Conservation (phyloP, 2,113 vertebrate species). For the Mellivora capensis region DNA sequence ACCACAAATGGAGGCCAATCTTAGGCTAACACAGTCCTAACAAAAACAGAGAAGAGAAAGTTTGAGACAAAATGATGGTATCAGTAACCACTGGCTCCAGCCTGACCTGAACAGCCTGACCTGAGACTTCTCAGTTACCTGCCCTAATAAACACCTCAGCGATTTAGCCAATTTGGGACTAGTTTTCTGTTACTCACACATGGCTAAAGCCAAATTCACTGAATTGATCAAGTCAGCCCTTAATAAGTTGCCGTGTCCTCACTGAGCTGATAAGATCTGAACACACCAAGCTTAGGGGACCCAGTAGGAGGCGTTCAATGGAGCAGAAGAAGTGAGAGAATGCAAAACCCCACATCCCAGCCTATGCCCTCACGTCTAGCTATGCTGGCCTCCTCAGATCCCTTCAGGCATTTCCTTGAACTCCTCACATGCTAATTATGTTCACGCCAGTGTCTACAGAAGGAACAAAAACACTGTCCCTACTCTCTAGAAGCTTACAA, state of each 20-base stretch:
- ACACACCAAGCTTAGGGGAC: background rate
- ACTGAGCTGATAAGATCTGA: background rate
- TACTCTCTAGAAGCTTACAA: background rate
- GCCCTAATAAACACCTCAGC: background rate
- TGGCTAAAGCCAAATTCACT: conserved; percentile 22
- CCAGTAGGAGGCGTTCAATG: background rate
- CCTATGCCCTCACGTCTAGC: background rate
- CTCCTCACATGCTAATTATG: background rate
- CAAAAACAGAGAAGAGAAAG: background rate
- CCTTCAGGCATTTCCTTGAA: background rate
- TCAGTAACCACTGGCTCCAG: background rate
- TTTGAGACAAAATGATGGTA: background rate
- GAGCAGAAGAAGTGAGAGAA: background rate
- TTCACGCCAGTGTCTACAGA: background rate
- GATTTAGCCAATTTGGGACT: background rate
- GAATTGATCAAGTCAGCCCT: background rate
- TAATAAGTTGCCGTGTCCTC: background rate
- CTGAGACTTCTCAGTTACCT: conserved; percentile 6
- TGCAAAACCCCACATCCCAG: background rate
- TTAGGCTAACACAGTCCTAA: background rate
- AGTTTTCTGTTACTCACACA: conserved; percentile 7
- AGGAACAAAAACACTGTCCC: background rate
- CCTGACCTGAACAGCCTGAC: background rate
- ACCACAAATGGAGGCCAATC: background rate
- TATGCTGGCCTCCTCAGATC: background rate